Percentiles rank a stretch among this genome's conserved stretches.
Conservation (phyloP, 1,140 invertebrate species). For the Bathynomus jamesi region DNA sequence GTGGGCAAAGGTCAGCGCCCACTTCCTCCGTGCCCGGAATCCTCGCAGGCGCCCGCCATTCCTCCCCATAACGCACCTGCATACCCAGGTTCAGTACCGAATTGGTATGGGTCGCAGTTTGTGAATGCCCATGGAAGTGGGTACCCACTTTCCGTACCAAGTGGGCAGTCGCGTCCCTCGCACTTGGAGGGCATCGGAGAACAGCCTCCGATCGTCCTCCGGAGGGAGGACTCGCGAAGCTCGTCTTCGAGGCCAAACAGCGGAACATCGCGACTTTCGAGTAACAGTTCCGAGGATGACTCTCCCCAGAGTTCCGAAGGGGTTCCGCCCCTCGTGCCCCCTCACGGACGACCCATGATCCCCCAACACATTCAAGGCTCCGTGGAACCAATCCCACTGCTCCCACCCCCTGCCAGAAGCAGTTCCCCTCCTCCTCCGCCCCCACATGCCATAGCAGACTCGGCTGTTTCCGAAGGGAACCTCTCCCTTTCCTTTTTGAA, state of each 20-base stretch:
- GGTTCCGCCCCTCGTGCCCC: slow-evolving; percentile 16
- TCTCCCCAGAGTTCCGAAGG: slow-evolving; percentile 10
- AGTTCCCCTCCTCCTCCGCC: slow-evolving; percentile 12
- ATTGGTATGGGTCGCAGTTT: slow-evolving; percentile 35
- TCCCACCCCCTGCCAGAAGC: slow-evolving; percentile 2
- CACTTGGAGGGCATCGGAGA: not conserved
- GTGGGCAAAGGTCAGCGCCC: slow-evolving; percentile 20
- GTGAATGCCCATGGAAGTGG: slow-evolving; percentile 5
- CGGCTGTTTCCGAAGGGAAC: not conserved
- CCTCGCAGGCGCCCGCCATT: slow-evolving; percentile 10
- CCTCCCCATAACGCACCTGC: slow-evolving; percentile 13
- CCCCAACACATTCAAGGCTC: slow-evolving; percentile 11
- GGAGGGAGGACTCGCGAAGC: not conserved
- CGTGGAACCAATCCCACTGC: not conserved
- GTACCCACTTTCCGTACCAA: slow-evolving; percentile 32
- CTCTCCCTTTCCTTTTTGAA: not conserved
- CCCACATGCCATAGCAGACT: not conserved
- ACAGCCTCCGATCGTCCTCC: slow-evolving; percentile 1
- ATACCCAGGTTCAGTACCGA: slow-evolving; percentile 33
- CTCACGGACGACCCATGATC: slow-evolving; percentile 22
- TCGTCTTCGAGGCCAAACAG: not conserved
- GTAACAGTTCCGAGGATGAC: slow-evolving; percentile 11
- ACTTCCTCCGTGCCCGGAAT: slow-evolving; percentile 22
- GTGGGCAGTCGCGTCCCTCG: slow-evolving; percentile 21
- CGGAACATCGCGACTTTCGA: not conserved